A percentile compares a stretch with the other conserved stretches of the same genome.
phyloP scores from a whole-genome alignment of 2,797 vertebrate genomes.

The Spinibarbus caldwelli region DNA sequence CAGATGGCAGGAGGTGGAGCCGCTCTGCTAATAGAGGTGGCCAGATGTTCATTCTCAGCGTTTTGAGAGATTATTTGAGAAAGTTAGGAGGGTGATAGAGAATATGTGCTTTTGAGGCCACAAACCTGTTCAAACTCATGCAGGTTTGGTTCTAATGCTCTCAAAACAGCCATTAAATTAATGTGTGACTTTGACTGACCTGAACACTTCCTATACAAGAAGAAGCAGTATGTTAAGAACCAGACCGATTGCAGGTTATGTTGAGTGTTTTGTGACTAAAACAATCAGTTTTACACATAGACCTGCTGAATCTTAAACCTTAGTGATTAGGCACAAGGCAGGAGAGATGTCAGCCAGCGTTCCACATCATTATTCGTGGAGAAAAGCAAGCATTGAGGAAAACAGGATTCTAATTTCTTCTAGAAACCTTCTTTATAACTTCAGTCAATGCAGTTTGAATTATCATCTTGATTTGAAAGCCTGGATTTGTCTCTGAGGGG shows the following conservation, averaged over 20 bases:
- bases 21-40: slow-evolving; percentile 33
- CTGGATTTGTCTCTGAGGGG: background rate
- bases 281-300: background rate
- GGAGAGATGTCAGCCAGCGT: slow-evolving; percentile 12
- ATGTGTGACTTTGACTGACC: slow-evolving; percentile 52
- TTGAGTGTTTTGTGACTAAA: slow-evolving; percentile 50
- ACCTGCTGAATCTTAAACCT: slow-evolving; percentile 21
- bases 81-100: slow-evolving; percentile 30
- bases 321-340: slow-evolving; percentile 30
- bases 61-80: slow-evolving; percentile 34
- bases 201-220: slow-evolving; percentile 19
- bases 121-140: slow-evolving; percentile 46
- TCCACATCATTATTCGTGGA: background rate
- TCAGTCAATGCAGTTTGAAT: background rate
- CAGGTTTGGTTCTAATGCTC: slow-evolving; percentile 43
- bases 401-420: background rate
- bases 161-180: slow-evolving; percentile 53
- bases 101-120: background rate
- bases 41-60: slow-evolving; percentile 52
- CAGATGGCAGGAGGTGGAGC: slow-evolving; percentile 16
- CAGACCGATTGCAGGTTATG: slow-evolving; percentile 5
- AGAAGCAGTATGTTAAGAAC: background rate
- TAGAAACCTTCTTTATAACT: background rate
- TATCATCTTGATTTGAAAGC: background rate
- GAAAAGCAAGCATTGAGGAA: background rate